Conservation (phyloP, 2,113 vertebrate genomes). For the Dasyprocta punctata region DNA sequence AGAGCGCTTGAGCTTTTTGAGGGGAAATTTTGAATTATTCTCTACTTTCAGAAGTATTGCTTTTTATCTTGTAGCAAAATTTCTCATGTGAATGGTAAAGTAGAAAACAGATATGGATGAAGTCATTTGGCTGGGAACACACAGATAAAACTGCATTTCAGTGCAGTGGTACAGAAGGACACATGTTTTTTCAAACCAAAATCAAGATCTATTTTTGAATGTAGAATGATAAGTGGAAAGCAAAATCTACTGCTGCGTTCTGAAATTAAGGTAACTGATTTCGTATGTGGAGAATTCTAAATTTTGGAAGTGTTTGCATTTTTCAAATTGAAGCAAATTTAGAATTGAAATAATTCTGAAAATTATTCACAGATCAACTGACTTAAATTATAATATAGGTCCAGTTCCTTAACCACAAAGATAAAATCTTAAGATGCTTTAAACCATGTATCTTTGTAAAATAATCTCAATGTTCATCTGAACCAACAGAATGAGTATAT, state of each 20-base stretch:
- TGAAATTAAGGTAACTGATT: neutral
- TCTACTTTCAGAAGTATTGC: neutral
- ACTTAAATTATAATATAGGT: neutral
- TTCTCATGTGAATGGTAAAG: neutral
- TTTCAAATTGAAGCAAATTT: neutral
- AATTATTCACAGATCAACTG: neutral
- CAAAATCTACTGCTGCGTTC: neutral
- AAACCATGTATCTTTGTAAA: neutral
- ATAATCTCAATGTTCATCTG: neutral
- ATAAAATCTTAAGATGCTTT: neutral
- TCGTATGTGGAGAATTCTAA: neutral
- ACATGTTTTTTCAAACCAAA: neutral
- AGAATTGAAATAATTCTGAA: neutral
- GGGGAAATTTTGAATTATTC: neutral
- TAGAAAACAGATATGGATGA: neutral
- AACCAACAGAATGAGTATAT: neutral
- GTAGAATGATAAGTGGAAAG: neutral
- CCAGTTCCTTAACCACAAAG: neutral
- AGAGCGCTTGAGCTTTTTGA: neutral
- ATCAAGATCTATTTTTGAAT: neutral
- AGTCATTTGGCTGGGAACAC: neutral
- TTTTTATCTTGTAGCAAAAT: neutral
- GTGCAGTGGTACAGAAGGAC: neutral
- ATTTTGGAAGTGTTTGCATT: neutral
- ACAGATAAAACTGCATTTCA: neutral